A percentile compares a stretch with the other conserved stretches of the same genome.
These are phyloP conservation scores for Enteromius fasciolatus DNA, from an alignment of 2,797 vertebrate species.

Conservation along the genomic window DNA sequence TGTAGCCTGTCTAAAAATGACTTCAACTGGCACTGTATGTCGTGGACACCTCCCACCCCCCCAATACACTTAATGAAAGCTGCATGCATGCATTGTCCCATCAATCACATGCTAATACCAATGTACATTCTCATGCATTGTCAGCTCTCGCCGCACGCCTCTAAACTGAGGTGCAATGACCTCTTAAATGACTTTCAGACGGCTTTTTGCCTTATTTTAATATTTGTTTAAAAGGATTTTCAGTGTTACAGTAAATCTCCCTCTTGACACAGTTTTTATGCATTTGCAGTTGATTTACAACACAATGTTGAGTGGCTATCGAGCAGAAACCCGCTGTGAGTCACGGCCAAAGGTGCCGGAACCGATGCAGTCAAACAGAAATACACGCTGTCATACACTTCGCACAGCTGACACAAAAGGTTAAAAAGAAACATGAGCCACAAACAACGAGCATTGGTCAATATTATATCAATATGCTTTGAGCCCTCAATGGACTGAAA, in stretches of 20 bases:
- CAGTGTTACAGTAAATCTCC: slow-evolving; percentile 75
- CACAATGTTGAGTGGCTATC: slow-evolving; percentile 76
- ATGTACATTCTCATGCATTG: slow-evolving; percentile 71
- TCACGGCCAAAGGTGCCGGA: slow-evolving; percentile 74
- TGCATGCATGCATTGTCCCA: slow-evolving; percentile 62
- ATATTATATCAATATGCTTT: slow-evolving; percentile 81
- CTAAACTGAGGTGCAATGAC: slow-evolving; percentile 64
- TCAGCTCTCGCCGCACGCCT: slow-evolving; percentile 60
- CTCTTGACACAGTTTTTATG: slow-evolving; percentile 73
- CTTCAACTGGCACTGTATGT: not conserved
- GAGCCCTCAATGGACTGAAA: slow-evolving; percentile 75
- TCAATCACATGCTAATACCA: slow-evolving; percentile 74
- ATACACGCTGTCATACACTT: slow-evolving; percentile 63
- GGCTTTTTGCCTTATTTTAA: slow-evolving; percentile 80
- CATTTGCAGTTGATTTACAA: slow-evolving; percentile 81
- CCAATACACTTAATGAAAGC: slow-evolving; percentile 58
- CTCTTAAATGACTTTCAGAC: slow-evolving; percentile 66
- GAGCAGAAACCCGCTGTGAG: slow-evolving; percentile 75
- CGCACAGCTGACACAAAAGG: slow-evolving; percentile 60
- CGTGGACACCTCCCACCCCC: slow-evolving; percentile 51
- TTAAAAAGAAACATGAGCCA: slow-evolving; percentile 68
- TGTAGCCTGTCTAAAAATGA: slow-evolving; percentile 13
- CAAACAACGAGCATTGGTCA: slow-evolving; percentile 71
- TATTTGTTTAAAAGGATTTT: slow-evolving; percentile 81
- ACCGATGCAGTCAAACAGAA: slow-evolving; percentile 71